A percentile compares a stretch with the other conserved stretches of the same genome.
Evolutionary conservation across 2,113 vertebrate species (phyloP).

Genomic region (Xiphophorus maculatus): DNA sequence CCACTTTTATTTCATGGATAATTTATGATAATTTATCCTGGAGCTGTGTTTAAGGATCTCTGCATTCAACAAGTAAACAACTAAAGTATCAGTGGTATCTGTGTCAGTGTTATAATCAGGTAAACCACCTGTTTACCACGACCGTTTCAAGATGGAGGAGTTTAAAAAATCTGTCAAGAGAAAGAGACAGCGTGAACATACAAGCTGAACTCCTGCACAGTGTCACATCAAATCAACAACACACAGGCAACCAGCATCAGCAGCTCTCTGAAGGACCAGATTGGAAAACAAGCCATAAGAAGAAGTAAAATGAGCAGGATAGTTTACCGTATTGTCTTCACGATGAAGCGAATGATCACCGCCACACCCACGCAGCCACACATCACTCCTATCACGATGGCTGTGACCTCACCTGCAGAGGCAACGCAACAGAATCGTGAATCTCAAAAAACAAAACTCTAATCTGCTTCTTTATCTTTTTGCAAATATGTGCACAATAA

Average conservation of each 20-base stretch:
- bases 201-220: not conserved
- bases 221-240: conserved; percentile 2
- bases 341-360: conserved; percentile 74
- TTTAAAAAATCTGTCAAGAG: conserved; percentile 76
- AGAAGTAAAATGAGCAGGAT: not conserved
- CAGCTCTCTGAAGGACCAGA: not conserved
- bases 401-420: conserved; percentile 78
- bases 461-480: not conserved
- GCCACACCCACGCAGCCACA: conserved; percentile 80
- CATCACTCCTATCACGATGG: conserved; percentile 78
- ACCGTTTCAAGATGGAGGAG: conserved; percentile 68
- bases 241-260: not conserved
- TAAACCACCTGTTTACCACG: conserved; percentile 76
- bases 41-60: too few species aligned
- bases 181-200: conserved; percentile 47
- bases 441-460: not conserved
- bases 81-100: conserved; percentile 10
- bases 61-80: not conserved
- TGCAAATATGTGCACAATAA: not conserved
- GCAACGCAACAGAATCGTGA: not conserved
- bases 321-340: conserved; percentile 79
- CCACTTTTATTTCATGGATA: not conserved
- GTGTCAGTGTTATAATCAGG: conserved; percentile 60
- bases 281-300: not conserved
- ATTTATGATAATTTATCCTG: not conserved